A percentile compares a stretch with the other conserved stretches of the same genome.
These are phyloP conservation scores for Cirrhinus mrigala DNA, from an alignment of 2,797 vertebrate species.

Conservation along the genomic window DNA sequence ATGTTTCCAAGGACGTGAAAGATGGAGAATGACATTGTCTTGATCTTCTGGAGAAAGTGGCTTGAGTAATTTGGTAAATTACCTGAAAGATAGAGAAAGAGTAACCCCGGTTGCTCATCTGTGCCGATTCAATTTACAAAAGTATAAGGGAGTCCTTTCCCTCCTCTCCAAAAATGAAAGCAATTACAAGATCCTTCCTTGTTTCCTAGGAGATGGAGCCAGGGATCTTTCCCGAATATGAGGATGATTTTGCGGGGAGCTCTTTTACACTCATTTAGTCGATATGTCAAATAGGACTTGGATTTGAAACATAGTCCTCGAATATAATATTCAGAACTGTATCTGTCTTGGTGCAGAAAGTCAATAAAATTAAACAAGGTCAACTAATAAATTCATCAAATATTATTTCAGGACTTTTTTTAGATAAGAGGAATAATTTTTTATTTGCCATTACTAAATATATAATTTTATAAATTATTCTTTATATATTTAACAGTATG, in stretches of 20 bases:
- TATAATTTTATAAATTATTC: background rate
- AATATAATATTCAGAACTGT: background rate
- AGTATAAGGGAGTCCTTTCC: constrained; percentile 55
- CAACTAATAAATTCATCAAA: background rate
- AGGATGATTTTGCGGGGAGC: background rate
- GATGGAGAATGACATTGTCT: constrained; percentile 53
- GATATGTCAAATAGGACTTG: constrained; percentile 10
- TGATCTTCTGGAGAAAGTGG: constrained; percentile 60
- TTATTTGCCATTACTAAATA: no score
- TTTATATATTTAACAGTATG: no score
- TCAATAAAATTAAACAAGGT: background rate
- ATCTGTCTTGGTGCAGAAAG: background rate
- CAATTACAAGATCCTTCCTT: constrained; percentile 58
- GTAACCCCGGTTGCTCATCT: constrained; percentile 57
- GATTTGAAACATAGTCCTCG: background rate
- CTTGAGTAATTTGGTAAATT: constrained; percentile 64
- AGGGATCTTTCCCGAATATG: constrained; percentile 47
- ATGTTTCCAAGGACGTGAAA: constrained; percentile 54
- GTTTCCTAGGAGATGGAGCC: constrained; percentile 61
- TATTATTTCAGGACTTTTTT: background rate
- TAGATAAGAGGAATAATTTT: background rate
- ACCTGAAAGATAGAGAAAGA: constrained; percentile 57
- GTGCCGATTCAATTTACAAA: constrained; percentile 62
- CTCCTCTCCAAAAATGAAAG: constrained; percentile 61
- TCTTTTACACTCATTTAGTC: constrained; percentile 7